Percentiles rank a stretch among this genome's conserved stretches.
Conservation (phyloP, 53 echinoderm and acorn worm species). For the Glandiceps talaboti region DNA sequence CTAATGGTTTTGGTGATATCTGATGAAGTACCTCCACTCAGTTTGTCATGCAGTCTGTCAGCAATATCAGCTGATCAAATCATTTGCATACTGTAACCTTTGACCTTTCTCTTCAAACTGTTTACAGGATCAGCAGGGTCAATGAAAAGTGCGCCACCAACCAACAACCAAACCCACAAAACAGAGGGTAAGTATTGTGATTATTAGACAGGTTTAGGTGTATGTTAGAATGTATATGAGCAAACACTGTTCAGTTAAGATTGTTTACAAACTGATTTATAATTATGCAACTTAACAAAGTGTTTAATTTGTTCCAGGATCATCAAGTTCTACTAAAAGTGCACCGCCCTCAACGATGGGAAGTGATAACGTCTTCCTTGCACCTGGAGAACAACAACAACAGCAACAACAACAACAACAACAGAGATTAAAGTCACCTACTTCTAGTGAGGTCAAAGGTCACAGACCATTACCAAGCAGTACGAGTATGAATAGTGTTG, state of each 20-base stretch:
- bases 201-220: too few species aligned
- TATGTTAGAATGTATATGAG: too few species aligned
- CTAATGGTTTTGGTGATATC: too few species aligned
- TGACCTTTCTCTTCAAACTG: too few species aligned
- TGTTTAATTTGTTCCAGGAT: too few species aligned
- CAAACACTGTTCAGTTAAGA: too few species aligned
- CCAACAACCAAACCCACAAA: not conserved
- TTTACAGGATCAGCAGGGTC: not conserved
- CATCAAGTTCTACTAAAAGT: not conserved
- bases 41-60: too few species aligned
- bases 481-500: conserved; percentile 58
- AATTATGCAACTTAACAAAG: too few species aligned
- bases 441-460: not conserved
- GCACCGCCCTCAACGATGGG: not conserved
- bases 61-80: too few species aligned
- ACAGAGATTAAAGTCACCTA: not conserved
- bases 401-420: not conserved
- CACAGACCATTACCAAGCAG: conserved; percentile 22
- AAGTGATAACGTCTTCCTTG: not conserved
- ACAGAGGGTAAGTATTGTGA: not conserved
- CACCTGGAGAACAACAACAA: not conserved
- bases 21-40: too few species aligned
- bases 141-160: not conserved
- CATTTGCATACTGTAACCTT: too few species aligned
- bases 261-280: too few species aligned